Conservation (phyloP, 1,140 invertebrate genomes). For the Sinonovacula constricta region DNA sequence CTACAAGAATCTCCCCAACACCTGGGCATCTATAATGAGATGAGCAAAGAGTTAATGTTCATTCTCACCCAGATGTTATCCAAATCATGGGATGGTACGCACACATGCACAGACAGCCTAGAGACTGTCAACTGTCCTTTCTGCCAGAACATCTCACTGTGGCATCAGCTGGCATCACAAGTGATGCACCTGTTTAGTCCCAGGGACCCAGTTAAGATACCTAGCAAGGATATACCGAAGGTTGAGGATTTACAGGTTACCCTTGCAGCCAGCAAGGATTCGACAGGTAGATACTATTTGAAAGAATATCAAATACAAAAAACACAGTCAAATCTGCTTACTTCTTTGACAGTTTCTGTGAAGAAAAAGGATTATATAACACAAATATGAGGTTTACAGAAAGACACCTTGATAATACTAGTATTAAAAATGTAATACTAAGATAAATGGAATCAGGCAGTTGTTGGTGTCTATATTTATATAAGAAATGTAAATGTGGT, state of each 20-base stretch:
- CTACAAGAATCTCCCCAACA: constrained; percentile 93
- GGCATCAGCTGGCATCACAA: constrained; percentile 93
- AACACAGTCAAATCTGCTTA: too few species aligned
- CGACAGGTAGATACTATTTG: constrained; percentile 11
- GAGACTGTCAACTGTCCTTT: constrained; percentile 87
- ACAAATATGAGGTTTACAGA: too few species aligned
- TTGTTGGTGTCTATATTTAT: too few species aligned
- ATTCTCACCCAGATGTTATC: constrained; percentile 91
- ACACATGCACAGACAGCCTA: constrained; percentile 83
- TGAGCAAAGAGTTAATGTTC: constrained; percentile 87
- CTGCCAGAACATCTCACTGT: constrained; percentile 94
- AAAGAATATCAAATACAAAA: too few species aligned
- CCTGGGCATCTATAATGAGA: constrained; percentile 86
- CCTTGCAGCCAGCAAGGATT: constrained; percentile 40
- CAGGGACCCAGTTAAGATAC: constrained; percentile 75
- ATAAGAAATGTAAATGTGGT: too few species aligned
- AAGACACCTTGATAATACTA: too few species aligned
- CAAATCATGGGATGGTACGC: constrained; percentile 86
- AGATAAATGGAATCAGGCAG: too few species aligned
- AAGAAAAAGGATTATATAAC: too few species aligned
- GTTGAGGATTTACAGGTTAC: constrained; percentile 68
- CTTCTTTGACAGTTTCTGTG: too few species aligned
- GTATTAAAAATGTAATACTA: too few species aligned
- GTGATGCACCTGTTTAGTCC: constrained; percentile 87
- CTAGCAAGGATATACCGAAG: constrained; percentile 75